Evolutionary conservation across 1,140 invertebrate genomes (phyloP).

Genomic region (Drosophila tristis): DNA sequence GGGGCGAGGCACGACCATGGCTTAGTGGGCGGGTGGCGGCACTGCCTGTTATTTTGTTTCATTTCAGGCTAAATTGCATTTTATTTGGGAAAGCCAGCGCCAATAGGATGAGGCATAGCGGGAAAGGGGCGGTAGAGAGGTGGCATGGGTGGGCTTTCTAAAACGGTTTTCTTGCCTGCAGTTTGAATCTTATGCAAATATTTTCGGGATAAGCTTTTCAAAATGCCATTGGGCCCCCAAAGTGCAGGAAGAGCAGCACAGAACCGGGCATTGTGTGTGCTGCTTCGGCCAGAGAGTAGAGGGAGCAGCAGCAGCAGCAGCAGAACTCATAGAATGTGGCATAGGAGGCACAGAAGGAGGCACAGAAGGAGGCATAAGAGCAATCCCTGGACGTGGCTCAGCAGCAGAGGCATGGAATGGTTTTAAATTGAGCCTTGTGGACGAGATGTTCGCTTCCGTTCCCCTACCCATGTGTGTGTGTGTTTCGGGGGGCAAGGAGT

Average conservation of each 20-base stretch:
- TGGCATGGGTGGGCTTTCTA: conserved; percentile 11
- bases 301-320: background rate
- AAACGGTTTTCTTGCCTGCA: conserved; percentile 68
- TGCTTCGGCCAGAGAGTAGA: conserved; percentile 4
- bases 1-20: background rate
- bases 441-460: conserved; percentile 27
- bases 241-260: conserved; percentile 4
- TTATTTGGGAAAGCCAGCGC: conserved; percentile 41
- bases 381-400: too few relatives aligned
- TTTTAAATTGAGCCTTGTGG: conserved; percentile 70
- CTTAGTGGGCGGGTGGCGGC: background rate
- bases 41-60: conserved; percentile 62
- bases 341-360: conserved; percentile 2
- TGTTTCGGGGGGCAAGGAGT: background rate
- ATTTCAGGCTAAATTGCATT: conserved; percentile 67
- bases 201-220: conserved; percentile 73
- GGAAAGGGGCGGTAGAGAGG: background rate
- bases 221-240: conserved; percentile 47
- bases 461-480: conserved; percentile 19
- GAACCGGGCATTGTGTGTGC: conserved; percentile 50
- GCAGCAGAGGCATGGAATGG: conserved; percentile 18
- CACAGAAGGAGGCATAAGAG: conserved; percentile 1
- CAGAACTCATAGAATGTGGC: too few relatives aligned
- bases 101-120: background rate
- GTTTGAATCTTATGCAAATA: conserved; percentile 81